Conservation (phyloP, 2,888 invertebrate species). For the Microplitis manilae region DNA sequence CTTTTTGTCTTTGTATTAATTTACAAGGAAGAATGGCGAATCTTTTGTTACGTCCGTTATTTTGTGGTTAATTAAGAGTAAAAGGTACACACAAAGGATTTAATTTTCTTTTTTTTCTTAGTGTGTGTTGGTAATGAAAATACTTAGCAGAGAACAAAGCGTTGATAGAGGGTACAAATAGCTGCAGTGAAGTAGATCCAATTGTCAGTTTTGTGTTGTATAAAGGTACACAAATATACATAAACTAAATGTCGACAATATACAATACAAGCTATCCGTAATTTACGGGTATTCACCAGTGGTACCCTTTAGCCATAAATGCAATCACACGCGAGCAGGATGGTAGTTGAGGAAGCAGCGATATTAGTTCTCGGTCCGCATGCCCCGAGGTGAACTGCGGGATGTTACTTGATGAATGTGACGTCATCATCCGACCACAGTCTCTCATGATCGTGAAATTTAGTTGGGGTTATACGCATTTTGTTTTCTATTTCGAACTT, state of each 20-base stretch:
- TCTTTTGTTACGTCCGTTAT: background rate
- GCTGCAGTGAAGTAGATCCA: background rate
- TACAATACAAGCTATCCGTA: constrained; percentile 31
- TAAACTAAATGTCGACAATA: constrained; percentile 5
- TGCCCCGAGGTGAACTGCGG: constrained; percentile 35
- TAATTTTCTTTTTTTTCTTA: background rate
- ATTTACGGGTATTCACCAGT: constrained; percentile 48
- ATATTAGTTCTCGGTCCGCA: constrained; percentile 51
- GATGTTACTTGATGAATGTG: constrained; percentile 41
- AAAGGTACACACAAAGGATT: background rate
- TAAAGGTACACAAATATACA: background rate
- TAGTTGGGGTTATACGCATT: background rate
- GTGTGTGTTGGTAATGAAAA: background rate
- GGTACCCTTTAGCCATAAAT: constrained; percentile 48
- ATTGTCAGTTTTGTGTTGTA: background rate
- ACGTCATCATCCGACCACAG: constrained; percentile 38
- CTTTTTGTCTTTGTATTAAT: background rate
- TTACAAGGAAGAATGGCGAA: background rate
- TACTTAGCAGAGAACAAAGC: background rate
- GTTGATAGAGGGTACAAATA: background rate
- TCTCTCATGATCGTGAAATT: constrained; percentile 31
- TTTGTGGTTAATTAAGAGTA: background rate
- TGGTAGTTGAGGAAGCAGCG: constrained; percentile 43
- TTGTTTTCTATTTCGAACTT: background rate
- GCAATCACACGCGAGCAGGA: constrained; percentile 48